Percentiles rank a stretch among this genome's conserved stretches.
phyloP scores from a whole-genome alignment of 2,113 vertebrate species.

The Anguilla japonica region DNA sequence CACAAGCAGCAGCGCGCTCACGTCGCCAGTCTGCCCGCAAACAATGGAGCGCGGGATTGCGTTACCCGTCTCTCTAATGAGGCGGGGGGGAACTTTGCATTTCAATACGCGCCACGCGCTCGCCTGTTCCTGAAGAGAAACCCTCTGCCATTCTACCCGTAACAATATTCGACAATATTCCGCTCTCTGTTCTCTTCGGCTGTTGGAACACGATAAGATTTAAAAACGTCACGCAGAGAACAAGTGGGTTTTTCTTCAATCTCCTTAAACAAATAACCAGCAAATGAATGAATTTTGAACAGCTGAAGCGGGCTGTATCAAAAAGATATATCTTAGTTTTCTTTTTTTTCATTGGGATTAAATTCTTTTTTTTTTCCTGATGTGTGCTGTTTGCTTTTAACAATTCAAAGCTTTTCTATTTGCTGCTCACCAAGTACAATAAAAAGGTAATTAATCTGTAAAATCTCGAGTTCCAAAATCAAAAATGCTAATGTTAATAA shows the following conservation, averaged over 20 bases:
- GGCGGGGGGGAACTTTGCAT: constrained; percentile 34
- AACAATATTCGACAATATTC: constrained; percentile 45
- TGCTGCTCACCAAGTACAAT: constrained; percentile 62
- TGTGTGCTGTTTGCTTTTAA: constrained; percentile 52
- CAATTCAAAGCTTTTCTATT: constrained; percentile 35
- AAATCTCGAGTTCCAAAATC: constrained; percentile 70
- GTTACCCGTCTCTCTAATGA: constrained; percentile 12
- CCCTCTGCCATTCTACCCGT: constrained; percentile 34
- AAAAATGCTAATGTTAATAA: constrained; percentile 66
- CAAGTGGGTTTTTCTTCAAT: constrained; percentile 60
- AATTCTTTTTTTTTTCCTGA: constrained; percentile 41
- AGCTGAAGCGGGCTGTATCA: constrained; percentile 57
- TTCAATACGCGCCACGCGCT: constrained; percentile 16
- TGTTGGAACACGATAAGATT: constrained; percentile 70
- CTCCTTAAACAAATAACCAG: constrained; percentile 70
- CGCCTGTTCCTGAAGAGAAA: not conserved
- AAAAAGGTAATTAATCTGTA: constrained; percentile 71
- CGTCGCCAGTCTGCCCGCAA: not conserved
- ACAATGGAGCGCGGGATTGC: not conserved
- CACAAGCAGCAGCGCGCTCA: constrained; percentile 30
- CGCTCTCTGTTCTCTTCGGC: constrained; percentile 50
- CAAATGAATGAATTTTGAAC: constrained; percentile 70
- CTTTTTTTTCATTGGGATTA: constrained; percentile 47
- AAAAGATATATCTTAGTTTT: constrained; percentile 56
- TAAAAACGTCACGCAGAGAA: constrained; percentile 57